phyloP scores from a whole-genome alignment of 1,140 invertebrate species.

The Maniola jurtina region DNA sequence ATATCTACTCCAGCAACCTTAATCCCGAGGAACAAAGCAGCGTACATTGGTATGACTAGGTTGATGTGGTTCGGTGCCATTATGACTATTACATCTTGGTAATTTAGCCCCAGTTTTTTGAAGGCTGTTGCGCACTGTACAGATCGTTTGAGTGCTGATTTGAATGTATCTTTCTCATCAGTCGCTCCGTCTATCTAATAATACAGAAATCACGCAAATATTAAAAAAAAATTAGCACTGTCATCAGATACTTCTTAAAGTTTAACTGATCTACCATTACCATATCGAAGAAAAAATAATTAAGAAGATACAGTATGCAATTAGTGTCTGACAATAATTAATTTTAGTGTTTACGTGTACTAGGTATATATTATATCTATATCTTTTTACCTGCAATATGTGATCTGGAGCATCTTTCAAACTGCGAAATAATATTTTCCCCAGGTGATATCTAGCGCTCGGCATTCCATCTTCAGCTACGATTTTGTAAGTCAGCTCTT shows the following conservation, averaged over 20 bases:
- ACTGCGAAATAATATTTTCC: constrained; percentile 22
- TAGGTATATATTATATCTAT: too few relatives aligned
- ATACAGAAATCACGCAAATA: neutral
- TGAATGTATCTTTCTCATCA: constrained; percentile 60
- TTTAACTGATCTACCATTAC: too few relatives aligned
- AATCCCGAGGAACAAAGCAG: constrained; percentile 51
- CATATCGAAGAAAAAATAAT: too few relatives aligned
- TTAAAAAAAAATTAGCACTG: too few relatives aligned
- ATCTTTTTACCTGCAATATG: constrained; percentile 25
- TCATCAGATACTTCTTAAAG: too few relatives aligned
- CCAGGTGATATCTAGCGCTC: constrained; percentile 23
- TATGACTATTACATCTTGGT: constrained; percentile 67
- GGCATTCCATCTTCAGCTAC: constrained; percentile 21
- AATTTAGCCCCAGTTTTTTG: constrained; percentile 57
- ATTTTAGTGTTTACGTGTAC: too few relatives aligned
- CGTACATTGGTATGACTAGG: constrained; percentile 61
- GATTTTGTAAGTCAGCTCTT: constrained; percentile 12
- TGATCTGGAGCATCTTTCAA: constrained; percentile 20
- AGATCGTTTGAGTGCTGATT: constrained; percentile 49
- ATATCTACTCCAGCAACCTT: constrained; percentile 45
- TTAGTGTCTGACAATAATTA: too few relatives aligned
- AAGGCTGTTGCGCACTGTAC: constrained; percentile 50
- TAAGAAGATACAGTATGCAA: too few relatives aligned
- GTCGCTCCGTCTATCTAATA: constrained; percentile 73
- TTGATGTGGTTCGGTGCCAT: constrained; percentile 63